Base-by-base conservation (phyloP, 2,113 vertebrate genomes). In the Cichladusa arquata region DNA sequence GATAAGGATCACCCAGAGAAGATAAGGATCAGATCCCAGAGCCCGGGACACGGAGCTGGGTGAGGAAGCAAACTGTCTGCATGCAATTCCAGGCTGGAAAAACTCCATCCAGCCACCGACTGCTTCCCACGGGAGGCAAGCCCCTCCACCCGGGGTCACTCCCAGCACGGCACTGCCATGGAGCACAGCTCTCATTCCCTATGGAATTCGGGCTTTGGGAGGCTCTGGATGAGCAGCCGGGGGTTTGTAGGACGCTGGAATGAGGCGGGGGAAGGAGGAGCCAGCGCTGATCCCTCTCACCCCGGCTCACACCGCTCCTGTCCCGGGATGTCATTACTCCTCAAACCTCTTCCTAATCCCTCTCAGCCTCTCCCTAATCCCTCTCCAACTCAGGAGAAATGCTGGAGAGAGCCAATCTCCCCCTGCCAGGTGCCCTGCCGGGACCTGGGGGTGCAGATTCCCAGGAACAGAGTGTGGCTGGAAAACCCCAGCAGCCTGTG, bases 391-490 rank as follows among this genome's bases (percentile, higher is more conserved):
- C 19, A 34, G 74, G 24, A 51, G n/a, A 11, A 42, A 47, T 2
- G 33, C 0, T 5, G 3, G 5, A 1, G 6, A 61, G 24, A 74
- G 28, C 50, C 58, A 28, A 34, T 2, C 9, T 17, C 28, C 6
- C 23, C 14, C 9, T 1, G 4, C 44, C 36, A 5, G 25, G 13
- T 19, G 23, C 24, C 34, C 74, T 64, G 40, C 48, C 57, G 50
- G 34, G 42, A 50, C 40, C 51, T 3, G 24, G 11, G 28, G 51
- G 36, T 13, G 47, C 47, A 10, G 16, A 25, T 9, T 9, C 1
- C 5, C 20, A 4, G 38, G 40, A 16, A 73, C 38, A 2, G 12
- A 44, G 36, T 0, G 0, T 0, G 2, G 64, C 36, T 17, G 78
- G 56, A 33, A 34, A 56, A 81, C 5, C 10, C 45, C 45, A 20